Base-by-base conservation (phyloP, 2,888 invertebrate genomes). In the Prosopocoilus inquinatus region DNA sequence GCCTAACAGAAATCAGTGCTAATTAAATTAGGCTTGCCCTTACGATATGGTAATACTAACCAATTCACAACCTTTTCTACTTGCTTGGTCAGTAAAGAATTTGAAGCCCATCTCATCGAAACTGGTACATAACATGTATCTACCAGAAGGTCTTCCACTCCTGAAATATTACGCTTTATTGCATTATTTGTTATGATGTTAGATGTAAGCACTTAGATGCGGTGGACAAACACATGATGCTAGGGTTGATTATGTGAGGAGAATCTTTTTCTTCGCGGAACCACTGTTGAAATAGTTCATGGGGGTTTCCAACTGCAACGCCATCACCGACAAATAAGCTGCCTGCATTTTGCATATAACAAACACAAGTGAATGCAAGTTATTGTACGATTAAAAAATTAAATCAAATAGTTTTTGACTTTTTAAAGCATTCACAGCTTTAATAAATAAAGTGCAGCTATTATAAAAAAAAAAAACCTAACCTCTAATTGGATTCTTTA, bases 41-140 rank as follows among this genome's bases (percentile, higher is more conserved):
- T 28, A 3, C 20, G 1, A 28, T 28, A 28, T 7, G 7, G 20
- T 28, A n/a, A n/a, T 28, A 28, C 76, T 75, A 71, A 87, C 91
- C 78, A 97, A 80, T 73, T 96, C 94, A 50, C 76, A 76, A 9
- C 90, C 94, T 79, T 96, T 96, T 34, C 91, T 84, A 70, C 96
- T 96, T 32, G 80, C 84, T 73, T 91, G 91, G 76, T 96, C 95
- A 0, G 96, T 94, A 69, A 87, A 97, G 76, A 97, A 96, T 58
- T 85, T 87, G 71, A 95, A 95, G 2, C 96, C 96, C 9, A 50
- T 85, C 50, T 84, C 80, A 41, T 87, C 87, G 77, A 84, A 91
- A 8, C 87, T 88, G 79, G 96, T 96, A 50, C 94, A 81, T 45
- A 96, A 79, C 7, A 96, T 91, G 81, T 90, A 91, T 65, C 96